Percentiles rank a stretch among this genome's conserved stretches.
Evolutionary conservation across 2,888 invertebrate species (phyloP).

Genomic region (Amphipoea lucens): DNA sequence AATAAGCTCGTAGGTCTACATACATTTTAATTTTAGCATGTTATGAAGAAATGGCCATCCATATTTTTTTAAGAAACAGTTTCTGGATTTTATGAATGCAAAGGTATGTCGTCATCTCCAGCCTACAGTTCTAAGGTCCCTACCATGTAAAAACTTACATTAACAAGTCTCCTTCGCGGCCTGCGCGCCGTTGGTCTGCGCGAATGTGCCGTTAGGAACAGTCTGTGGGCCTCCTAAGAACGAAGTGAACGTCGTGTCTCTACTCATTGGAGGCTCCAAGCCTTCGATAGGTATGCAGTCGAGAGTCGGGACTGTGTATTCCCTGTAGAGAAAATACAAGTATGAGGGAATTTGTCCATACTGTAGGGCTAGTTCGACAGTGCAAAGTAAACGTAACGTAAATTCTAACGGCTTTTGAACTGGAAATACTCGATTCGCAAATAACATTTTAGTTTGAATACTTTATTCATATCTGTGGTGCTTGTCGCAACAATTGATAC

Average conservation of each 20-base stretch:
- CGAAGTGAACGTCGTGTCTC: constrained; percentile 89
- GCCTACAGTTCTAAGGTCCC: constrained; percentile 28
- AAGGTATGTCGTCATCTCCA: constrained; percentile 21
- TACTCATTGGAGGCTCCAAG: constrained; percentile 87
- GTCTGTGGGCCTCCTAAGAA: constrained; percentile 87
- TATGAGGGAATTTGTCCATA: neutral
- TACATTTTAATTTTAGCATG: constrained; percentile 14
- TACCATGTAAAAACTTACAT: constrained; percentile 38
- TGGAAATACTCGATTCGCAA: neutral
- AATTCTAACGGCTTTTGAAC: neutral
- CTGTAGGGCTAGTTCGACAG: neutral
- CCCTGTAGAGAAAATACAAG: constrained; percentile 75
- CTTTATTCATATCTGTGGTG: neutral
- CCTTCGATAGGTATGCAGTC: constrained; percentile 89
- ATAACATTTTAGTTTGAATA: neutral
- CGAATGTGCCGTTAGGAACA: constrained; percentile 79
- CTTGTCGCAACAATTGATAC: neutral
- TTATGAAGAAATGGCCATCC: constrained; percentile 1
- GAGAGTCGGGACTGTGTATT: constrained; percentile 87
- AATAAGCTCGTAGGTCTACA: constrained; percentile 30
- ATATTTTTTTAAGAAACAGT: neutral
- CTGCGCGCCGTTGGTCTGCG: constrained; percentile 71
- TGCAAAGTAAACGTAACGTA: neutral
- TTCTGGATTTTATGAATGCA: neutral
- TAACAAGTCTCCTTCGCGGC: constrained; percentile 70